Base-by-base conservation (phyloP, 1,140 invertebrate genomes). In the Eufriesea mexicana region DNA sequence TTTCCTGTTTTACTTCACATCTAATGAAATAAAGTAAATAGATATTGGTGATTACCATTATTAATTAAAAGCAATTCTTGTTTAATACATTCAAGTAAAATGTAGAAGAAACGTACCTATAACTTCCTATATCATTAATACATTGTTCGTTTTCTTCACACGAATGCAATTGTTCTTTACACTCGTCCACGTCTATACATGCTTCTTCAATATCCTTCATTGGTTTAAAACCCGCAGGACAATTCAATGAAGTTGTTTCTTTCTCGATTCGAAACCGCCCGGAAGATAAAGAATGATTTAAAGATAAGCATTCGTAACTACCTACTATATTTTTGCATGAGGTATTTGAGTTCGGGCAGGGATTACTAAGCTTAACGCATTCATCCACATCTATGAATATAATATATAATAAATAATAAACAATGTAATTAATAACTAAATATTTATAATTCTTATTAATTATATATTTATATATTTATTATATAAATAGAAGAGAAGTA, bases 101-200 rank as follows among this genome's bases (percentile, higher is more conserved):
- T 25, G n/a, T 81, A 55, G 0, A 18, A 20, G 55, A 28, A 23
- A 45, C 68, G 5, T 94, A 95, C 74, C 88, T 89, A 76, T 91
- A 95, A 76, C 94, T 94, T 35, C 95, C 95, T 9, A 92, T 77
- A 2, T 91, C 93, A 77, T 95, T 95, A 12, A 92, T 79, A 84
- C 95, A 95, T n/a, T 85, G 35, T 75, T 95, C 89, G 51, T 89
- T 91, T 5, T 76, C 73, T 23, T 93, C 91, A 80, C 94, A 95
- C 2, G 90, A 89, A 71, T 87, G 77, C 5, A 84, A 64, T 66
- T 87, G 88, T 80, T 93, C 90, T 9, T 35, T 66, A 87, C 96
- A 96, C 89, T 96, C 96, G 83, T 96, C 92, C 5, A 96, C 93
- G 90, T 96, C 96, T 94, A 90, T 61, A 28, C 90, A 91, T 42